Evolutionary conservation across 2,797 vertebrate species (phyloP).

Genomic region (Phaenicophaeus curvirostris): DNA sequence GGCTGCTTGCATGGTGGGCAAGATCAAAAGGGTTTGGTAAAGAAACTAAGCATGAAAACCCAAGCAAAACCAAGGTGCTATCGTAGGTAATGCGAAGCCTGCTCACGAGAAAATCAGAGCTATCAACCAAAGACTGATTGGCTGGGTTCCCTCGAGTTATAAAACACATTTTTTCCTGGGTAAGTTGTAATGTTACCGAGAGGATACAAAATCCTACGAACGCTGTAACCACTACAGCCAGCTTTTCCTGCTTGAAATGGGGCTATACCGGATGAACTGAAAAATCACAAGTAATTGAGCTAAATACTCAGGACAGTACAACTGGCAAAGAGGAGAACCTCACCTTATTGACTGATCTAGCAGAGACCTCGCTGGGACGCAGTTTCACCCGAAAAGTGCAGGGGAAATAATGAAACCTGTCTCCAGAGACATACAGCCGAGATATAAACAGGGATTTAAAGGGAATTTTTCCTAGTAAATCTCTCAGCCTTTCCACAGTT

Average conservation of each 20-base stretch:
- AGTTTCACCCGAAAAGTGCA: neutral
- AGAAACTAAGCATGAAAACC: neutral
- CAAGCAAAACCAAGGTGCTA: neutral
- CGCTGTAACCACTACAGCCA: neutral
- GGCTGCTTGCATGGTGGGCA: neutral
- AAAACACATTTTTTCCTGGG: neutral
- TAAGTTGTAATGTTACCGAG: accelerated
- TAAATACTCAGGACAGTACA: neutral
- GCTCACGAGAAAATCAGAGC: neutral
- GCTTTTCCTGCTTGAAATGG: neutral
- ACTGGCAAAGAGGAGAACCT: neutral
- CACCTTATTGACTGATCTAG: neutral
- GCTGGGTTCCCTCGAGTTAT: neutral
- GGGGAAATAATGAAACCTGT: neutral
- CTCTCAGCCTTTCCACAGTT: neutral
- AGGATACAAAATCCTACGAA: neutral
- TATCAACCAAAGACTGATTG: neutral
- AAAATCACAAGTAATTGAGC: neutral
- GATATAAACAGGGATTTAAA: neutral
- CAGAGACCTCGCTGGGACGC: neutral
- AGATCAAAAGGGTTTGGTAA: neutral
- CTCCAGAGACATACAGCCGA: neutral
- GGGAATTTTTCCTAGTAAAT: neutral
- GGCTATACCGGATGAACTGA: neutral
- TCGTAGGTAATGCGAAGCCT: neutral